A percentile compares a stretch with the other conserved stretches of the same genome.
Conservation (phyloP, 2,797 vertebrate genomes). For the Otolemur crassicaudatus region DNA sequence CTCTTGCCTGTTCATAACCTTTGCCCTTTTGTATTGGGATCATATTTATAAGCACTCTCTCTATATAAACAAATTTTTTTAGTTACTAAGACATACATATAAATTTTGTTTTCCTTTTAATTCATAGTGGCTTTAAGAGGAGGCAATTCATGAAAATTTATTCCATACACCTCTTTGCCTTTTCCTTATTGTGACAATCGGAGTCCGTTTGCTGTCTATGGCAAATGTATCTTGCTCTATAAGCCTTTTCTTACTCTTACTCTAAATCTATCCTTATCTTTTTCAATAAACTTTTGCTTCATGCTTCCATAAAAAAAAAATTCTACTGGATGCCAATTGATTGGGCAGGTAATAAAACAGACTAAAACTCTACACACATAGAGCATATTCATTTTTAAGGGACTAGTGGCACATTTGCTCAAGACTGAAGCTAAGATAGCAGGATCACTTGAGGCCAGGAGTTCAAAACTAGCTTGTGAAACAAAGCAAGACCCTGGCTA, state of each 20-base stretch:
- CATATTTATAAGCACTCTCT: slow-evolving; percentile 18
- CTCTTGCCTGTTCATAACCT: not conserved
- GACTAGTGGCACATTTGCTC: not conserved
- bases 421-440: not conserved
- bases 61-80: not conserved
- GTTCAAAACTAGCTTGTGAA: not conserved
- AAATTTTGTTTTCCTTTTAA: slow-evolving; percentile 47
- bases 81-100: not conserved
- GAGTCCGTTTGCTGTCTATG: too few species aligned
- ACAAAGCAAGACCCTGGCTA: not conserved
- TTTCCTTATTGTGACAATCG: too few species aligned
- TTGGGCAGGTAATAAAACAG: not conserved
- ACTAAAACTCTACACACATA: not conserved
- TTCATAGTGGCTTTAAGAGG: not conserved
- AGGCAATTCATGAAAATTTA: slow-evolving; percentile 6
- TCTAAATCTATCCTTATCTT: too few species aligned
- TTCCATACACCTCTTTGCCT: not conserved
- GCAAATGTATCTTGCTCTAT: too few species aligned
- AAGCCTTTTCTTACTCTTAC: too few species aligned
- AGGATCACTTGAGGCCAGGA: not conserved
- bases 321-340: not conserved
- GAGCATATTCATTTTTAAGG: not conserved
- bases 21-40: not conserved
- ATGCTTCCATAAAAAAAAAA: too few species aligned
- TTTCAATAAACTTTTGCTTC: too few species aligned